Percentiles rank a stretch among this genome's conserved stretches.
Conservation (phyloP, 2,888 invertebrate species). For the Hipparchia sbordonii region DNA sequence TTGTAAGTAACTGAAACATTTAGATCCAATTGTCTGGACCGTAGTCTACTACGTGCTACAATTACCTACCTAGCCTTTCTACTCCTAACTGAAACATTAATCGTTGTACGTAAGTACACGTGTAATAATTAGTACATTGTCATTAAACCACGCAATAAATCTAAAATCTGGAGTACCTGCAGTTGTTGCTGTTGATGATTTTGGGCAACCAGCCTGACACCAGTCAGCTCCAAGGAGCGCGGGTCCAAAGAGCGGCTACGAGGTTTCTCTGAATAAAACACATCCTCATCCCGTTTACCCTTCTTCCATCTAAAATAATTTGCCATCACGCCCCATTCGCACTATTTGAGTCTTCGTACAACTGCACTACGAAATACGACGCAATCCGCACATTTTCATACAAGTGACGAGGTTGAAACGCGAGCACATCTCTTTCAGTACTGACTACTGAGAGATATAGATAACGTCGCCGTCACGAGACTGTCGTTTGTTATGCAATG, state of each 20-base stretch:
- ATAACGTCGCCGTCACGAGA: conserved; percentile 76
- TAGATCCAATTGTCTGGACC: no score
- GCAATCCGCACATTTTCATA: conserved; percentile 48
- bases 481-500: conserved; percentile 67
- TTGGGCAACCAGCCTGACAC: conserved; percentile 84
- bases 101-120: no score
- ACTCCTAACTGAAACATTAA: no score
- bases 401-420: conserved; percentile 55
- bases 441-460: conserved; percentile 54
- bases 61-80: no score
- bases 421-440: conserved; percentile 70
- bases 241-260: conserved; percentile 89
- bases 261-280: conserved; percentile 84
- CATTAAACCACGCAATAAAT: background rate
- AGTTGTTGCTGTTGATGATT: conserved; percentile 61
- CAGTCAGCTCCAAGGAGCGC: conserved; percentile 86
- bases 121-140: no score
- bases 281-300: conserved; percentile 82
- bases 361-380: conserved; percentile 39
- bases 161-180: background rate
- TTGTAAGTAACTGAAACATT: no score
- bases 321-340: conserved; percentile 75
- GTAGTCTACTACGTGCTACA: no score
- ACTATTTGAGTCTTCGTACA: conserved; percentile 41
- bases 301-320: conserved; percentile 88